Percentiles rank a stretch among this genome's conserved stretches.
Conservation (phyloP, 2,888 invertebrate species). For the Ashinkailepas kermadecensis region DNA sequence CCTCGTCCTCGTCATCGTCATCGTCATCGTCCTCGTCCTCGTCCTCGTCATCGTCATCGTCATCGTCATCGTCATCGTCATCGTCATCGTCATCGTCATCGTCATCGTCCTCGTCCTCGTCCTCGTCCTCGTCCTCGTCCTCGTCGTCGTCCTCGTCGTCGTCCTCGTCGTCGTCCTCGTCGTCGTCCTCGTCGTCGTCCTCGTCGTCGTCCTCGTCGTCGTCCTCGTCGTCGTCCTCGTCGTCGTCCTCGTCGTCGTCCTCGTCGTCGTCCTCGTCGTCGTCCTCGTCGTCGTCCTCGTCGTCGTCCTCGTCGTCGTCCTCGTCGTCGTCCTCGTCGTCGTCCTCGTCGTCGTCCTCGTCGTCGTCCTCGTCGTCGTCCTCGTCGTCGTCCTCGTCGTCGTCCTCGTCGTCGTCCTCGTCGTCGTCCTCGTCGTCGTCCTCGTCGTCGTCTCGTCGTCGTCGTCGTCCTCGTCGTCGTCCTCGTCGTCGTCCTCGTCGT, state of each 20-base stretch:
- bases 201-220: constrained; percentile 24
- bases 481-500: constrained; percentile 28
- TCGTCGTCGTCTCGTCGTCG: constrained; percentile 27
- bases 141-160: constrained; percentile 11
- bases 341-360: constrained; percentile 24
- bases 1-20: no score
- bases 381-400: constrained; percentile 27
- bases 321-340: not conserved
- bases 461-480: constrained; percentile 28
- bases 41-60: constrained; percentile 24
- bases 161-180: not conserved
- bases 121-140: not conserved
- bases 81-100: constrained; percentile 28
- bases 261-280: constrained; percentile 15
- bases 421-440: constrained; percentile 27
- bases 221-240: not conserved
- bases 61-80: constrained; percentile 29
- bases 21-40: no score
- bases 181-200: constrained; percentile 21
- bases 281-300: not conserved
- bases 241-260: not conserved
- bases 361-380: constrained; percentile 27
- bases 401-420: constrained; percentile 26
- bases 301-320: not conserved
- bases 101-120: constrained; percentile 25